A percentile compares a stretch with the other conserved stretches of the same genome.
Evolutionary conservation across 2,797 vertebrate species (phyloP).

Genomic region (Hippopotamyrus pictus): DNA sequence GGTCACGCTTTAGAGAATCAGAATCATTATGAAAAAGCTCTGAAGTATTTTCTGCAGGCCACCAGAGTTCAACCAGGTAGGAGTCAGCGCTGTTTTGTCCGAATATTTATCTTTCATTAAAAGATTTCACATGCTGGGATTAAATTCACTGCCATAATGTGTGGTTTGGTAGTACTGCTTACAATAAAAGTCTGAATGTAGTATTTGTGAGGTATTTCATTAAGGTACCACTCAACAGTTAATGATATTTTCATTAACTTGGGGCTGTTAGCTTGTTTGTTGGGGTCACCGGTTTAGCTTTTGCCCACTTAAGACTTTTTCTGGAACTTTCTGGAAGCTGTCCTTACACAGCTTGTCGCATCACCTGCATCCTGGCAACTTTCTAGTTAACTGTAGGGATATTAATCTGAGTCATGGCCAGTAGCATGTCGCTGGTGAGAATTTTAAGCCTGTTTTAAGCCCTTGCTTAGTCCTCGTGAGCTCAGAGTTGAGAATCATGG

Average conservation of each 20-base stretch:
- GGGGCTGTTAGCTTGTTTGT: neutral
- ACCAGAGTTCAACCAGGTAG: slow-evolving; percentile 94
- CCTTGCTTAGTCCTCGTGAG: neutral
- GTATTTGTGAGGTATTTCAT: neutral
- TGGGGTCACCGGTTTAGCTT: neutral
- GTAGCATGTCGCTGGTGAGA: neutral
- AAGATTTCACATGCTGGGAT: neutral
- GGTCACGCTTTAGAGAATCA: slow-evolving; percentile 96
- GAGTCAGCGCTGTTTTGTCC: slow-evolving; percentile 6
- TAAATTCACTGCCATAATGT: neutral
- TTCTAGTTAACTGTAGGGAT: neutral
- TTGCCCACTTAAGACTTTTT: neutral
- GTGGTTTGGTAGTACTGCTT: neutral
- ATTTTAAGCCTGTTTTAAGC: neutral
- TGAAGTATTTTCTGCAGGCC: slow-evolving; percentile 90
- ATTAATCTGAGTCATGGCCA: neutral
- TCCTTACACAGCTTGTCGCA: neutral
- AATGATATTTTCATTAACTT: neutral
- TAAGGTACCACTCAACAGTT: neutral
- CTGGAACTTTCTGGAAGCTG: neutral
- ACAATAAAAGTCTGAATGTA: neutral
- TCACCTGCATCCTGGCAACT: neutral
- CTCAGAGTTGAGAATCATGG: neutral
- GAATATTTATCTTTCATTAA: neutral
- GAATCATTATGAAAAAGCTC: slow-evolving; percentile 81